Base-by-base conservation (phyloP, 1,140 invertebrate species). In the Pseudobourletiella spinata region DNA sequence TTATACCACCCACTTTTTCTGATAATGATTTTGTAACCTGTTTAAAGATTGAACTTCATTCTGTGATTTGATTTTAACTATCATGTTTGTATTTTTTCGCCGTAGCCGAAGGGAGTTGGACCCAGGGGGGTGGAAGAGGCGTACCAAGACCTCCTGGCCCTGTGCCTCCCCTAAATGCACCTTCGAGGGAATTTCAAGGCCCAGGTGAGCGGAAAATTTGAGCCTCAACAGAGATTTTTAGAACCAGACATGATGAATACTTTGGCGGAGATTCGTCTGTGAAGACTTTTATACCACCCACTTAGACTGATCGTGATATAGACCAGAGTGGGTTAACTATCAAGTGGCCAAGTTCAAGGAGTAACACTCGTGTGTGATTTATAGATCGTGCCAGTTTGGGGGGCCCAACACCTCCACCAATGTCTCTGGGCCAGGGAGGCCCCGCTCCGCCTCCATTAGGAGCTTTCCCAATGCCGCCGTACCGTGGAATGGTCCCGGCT, bases 61-160 rank as follows among this genome's bases (percentile, higher is more conserved):
- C n/a, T n/a, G n/a, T n/a, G n/a, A n/a, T n/a, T n/a, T n/a, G n/a
- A n/a, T n/a, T n/a, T n/a, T n/a, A n/a, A n/a, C n/a, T n/a, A n/a
- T n/a, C n/a, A n/a, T n/a, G n/a, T n/a, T n/a, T n/a, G n/a, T n/a
- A n/a, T n/a, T n/a, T n/a, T n/a, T n/a, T n/a, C n/a, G n/a, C n/a
- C n/a, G n/a, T n/a, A 69, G 67, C 64, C 50, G 63, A 64, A 69
- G 67, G 63, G 67, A 69, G 67, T 61, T 69, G 67, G 67, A 69
- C 57, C 67, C 67, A 66, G 67, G 67, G 67, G 67, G 67, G 67
- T 29, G 63, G 58, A 63, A 18, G 64, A 50, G 62, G 56, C 24
- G 59, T 46, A 44, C n/a, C 52, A 44, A 62, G 63, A 63, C 60
- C 63, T 61, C 57, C 57, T 28, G 54, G 55, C 43, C 59, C 63